These are phyloP conservation scores for Drosophila teissieri DNA, from an alignment of 1,140 invertebrate species.

Conservation along the genomic window DNA sequence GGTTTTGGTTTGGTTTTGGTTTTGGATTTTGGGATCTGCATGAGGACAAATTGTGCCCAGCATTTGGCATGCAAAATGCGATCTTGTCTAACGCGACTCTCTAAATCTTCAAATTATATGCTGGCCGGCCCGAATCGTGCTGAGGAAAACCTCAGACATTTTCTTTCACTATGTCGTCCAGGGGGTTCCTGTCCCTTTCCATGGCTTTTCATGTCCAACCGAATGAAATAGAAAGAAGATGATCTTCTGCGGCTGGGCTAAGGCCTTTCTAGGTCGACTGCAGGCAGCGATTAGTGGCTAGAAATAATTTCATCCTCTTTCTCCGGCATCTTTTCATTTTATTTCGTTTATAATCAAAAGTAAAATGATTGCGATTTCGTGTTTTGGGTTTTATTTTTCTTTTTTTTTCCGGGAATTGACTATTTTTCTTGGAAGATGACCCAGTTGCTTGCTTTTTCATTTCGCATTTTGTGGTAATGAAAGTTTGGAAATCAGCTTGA, in stretches of 20 bases:
- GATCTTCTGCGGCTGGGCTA: constrained; percentile 32
- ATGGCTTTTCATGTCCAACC: constrained; percentile 42
- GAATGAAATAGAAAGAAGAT: constrained; percentile 65
- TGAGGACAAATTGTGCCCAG: constrained; percentile 67
- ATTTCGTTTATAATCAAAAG: constrained; percentile 80
- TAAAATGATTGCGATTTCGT: constrained; percentile 79
- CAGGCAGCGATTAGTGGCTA: constrained; percentile 50
- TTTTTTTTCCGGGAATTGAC: constrained; percentile 26
- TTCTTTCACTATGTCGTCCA: constrained; percentile 54
- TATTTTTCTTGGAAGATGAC: constrained; percentile 60
- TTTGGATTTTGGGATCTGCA: constrained; percentile 36
- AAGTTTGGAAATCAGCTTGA: constrained; percentile 48
- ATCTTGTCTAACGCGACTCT: constrained; percentile 53
- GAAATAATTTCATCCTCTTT: constrained; percentile 47
- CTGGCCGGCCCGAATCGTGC: constrained; percentile 56
- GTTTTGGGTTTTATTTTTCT: constrained; percentile 56
- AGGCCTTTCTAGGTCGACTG: constrained; percentile 50
- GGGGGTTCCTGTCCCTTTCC: constrained; percentile 45
- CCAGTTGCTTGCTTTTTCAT: constrained; percentile 61
- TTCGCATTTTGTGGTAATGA: constrained; percentile 61
- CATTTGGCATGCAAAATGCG: constrained; percentile 76
- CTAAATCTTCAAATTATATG: constrained; percentile 75
- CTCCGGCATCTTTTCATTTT: constrained; percentile 33
- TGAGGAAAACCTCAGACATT: constrained; percentile 31
- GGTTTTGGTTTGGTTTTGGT: constrained; percentile 4